phyloP scores from a whole-genome alignment of 2,797 vertebrate species.

The Heterohyrax brucei region DNA sequence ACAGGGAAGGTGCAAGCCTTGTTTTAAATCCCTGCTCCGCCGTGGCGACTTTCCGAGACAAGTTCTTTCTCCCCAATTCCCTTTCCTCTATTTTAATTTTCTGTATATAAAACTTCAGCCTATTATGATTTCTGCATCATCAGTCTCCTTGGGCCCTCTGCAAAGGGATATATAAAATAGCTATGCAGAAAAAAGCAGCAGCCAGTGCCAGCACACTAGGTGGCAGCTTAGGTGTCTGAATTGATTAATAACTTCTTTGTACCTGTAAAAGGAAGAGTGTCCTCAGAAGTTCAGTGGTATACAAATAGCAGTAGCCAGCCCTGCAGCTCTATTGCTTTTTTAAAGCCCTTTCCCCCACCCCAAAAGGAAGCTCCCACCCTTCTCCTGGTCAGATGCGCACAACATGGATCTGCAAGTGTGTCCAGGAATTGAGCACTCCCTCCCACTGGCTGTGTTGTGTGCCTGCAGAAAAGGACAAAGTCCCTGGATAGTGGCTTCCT shows the following conservation, averaged over 20 bases:
- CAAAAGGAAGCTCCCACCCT: not conserved
- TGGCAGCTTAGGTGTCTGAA: not conserved
- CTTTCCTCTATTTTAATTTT: constrained; percentile 57
- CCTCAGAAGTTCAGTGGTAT: not conserved
- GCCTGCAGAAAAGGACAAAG: not conserved
- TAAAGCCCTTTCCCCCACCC: not conserved
- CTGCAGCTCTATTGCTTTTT: not conserved
- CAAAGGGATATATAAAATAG: constrained; percentile 32
- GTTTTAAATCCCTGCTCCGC: not conserved
- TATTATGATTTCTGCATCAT: constrained; percentile 33
- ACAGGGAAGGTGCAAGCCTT: not conserved
- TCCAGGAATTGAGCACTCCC: not conserved
- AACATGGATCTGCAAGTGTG: not conserved
- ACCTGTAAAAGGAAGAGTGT: not conserved
- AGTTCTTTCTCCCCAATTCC: not conserved
- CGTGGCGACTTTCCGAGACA: not conserved
- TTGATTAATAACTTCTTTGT: constrained; percentile 10
- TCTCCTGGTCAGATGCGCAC: not conserved
- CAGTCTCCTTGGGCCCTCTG: constrained; percentile 63
- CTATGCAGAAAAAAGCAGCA: not conserved
- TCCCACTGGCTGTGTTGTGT: not conserved
- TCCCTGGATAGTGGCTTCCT: not conserved
- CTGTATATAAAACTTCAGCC: constrained; percentile 13
- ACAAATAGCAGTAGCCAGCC: not conserved
- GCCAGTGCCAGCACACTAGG: not conserved